Conservation (phyloP, 2,797 vertebrate genomes). For the Galago senegalensis region DNA sequence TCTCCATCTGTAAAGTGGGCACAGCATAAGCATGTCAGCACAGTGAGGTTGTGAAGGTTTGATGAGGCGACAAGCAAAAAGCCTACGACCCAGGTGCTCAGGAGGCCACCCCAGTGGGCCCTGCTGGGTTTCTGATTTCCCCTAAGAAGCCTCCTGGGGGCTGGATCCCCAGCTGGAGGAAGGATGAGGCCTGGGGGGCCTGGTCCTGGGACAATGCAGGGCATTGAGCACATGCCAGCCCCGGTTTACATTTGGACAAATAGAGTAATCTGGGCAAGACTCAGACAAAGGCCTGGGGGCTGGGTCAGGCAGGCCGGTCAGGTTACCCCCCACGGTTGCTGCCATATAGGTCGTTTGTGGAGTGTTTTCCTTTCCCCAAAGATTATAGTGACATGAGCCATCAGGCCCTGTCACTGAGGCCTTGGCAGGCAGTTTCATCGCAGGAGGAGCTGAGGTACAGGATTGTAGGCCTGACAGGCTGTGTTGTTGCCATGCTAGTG, state of each 20-base stretch:
- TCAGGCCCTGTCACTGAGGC: constrained; percentile 15
- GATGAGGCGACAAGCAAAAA: background rate
- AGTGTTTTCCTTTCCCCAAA: constrained; percentile 18
- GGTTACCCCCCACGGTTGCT: constrained; percentile 55
- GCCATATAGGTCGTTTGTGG: accelerated
- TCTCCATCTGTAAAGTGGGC: constrained; percentile 20
- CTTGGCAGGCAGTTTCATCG: background rate
- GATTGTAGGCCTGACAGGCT: background rate
- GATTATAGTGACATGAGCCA: background rate
- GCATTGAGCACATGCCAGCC: constrained; percentile 78
- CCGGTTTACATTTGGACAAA: constrained; percentile 60
- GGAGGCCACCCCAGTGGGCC: background rate
- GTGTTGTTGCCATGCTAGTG: background rate
- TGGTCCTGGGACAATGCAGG: constrained; percentile 62
- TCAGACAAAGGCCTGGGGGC: constrained; percentile 50
- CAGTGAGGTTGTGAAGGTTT: background rate
- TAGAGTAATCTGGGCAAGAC: constrained; percentile 50
- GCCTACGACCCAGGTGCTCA: accelerated
- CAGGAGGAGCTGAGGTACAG: background rate
- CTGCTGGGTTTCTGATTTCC: constrained; percentile 63
- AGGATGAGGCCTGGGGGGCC: constrained; percentile 38
- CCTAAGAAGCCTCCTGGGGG: constrained; percentile 50
- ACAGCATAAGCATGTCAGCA: accelerated
- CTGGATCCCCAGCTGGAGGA: constrained; percentile 56
- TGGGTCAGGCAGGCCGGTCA: background rate